These are phyloP conservation scores for Melangyna quadrimaculata DNA, from an alignment of 2,888 invertebrate genomes.

Conservation along the genomic window DNA sequence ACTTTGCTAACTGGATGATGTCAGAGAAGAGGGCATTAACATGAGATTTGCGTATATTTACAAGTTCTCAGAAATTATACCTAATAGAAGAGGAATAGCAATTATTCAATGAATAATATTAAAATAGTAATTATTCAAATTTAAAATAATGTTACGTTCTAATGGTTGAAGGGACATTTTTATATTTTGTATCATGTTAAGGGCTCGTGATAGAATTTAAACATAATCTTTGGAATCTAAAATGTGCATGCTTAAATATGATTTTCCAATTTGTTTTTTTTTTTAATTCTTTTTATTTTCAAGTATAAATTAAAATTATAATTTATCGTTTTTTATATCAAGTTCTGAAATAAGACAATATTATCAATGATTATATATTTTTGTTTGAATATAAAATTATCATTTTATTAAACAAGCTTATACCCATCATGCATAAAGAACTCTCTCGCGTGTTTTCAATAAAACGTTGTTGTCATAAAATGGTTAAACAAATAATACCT, in stretches of 20 bases:
- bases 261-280: background rate
- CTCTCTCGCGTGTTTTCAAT: too few relatives aligned
- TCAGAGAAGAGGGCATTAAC: slow-evolving; percentile 16
- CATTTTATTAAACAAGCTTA: too few relatives aligned
- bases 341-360: background rate
- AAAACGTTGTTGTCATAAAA: too few relatives aligned
- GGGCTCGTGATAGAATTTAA: background rate
- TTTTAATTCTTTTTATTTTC: too few relatives aligned
- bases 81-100: background rate
- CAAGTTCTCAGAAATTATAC: background rate
- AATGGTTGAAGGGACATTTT: background rate
- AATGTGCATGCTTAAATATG: background rate
- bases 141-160: background rate
- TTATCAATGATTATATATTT: too few relatives aligned
- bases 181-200: background rate
- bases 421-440: too few relatives aligned
- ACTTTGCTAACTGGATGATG: slow-evolving; percentile 8
- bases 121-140: slow-evolving; percentile 10
- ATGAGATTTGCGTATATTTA: slow-evolving; percentile 5
- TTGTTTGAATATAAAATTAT: too few relatives aligned
- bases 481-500: too few relatives aligned
- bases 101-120: slow-evolving; percentile 26
- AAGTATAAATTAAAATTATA: background rate
- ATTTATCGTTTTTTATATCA: background rate
- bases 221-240: background rate